Evolutionary conservation across 2,113 vertebrate genomes (phyloP).

Genomic region (Murina feae): DNA sequence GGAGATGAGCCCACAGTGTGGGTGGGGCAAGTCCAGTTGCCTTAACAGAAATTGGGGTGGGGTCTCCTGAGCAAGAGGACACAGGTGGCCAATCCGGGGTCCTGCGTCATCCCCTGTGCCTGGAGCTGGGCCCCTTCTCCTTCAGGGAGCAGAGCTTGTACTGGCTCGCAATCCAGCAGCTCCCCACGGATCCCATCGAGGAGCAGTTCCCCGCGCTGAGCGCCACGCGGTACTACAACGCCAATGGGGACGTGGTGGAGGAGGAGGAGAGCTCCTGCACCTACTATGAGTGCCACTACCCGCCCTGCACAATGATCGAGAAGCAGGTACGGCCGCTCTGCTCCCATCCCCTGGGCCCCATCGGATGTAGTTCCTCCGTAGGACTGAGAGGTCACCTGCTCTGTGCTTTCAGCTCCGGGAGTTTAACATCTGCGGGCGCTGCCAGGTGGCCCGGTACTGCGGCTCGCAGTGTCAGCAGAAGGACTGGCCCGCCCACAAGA

Average conservation of each 20-base stretch:
- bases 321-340: conserved; percentile 83
- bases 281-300: conserved; percentile 99
- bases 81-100: background rate
- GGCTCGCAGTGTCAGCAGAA: conserved; percentile 99
- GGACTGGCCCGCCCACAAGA: conserved; percentile 99
- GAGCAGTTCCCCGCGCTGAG: conserved; percentile 97
- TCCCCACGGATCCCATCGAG: conserved; percentile 96
- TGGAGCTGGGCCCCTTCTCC: background rate
- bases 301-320: conserved; percentile 96
- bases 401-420: conserved; percentile 84
- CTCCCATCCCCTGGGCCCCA: background rate
- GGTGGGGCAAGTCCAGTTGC: background rate
- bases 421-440: conserved; percentile 98
- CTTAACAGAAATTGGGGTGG: accelerated
- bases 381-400: background rate
- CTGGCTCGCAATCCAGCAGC: conserved; percentile 98
- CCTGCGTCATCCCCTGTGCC: accelerated
- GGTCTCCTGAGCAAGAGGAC: background rate
- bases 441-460: conserved; percentile 97
- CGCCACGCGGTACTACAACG: conserved; percentile 96
- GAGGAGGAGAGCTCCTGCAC: conserved; percentile 98
- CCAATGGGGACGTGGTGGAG: conserved; percentile 97
- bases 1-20: background rate
- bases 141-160: conserved; percentile 97
- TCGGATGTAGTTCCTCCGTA: accelerated